A percentile compares a stretch with the other conserved stretches of the same genome.
Conservation (phyloP, 1,140 invertebrate genomes). For the Eufriesea mexicana region DNA sequence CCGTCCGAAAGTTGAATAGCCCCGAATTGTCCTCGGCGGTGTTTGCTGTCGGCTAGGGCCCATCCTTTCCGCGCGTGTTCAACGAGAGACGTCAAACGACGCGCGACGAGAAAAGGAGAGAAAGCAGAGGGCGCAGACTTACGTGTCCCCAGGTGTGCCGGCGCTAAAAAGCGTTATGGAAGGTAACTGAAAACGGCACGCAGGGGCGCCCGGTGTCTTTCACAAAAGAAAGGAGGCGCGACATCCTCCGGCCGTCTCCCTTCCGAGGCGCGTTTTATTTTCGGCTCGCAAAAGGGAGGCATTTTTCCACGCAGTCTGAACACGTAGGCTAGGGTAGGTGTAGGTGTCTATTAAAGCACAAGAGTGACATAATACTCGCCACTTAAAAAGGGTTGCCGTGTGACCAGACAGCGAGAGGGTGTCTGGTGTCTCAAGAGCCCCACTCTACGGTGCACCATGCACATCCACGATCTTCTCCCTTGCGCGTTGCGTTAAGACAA, state of each 20-base stretch:
- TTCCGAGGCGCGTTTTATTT: slow-evolving; percentile 39
- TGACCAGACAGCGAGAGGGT: slow-evolving; percentile 72
- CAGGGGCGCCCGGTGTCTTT: slow-evolving; percentile 27
- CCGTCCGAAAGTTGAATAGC: not conserved
- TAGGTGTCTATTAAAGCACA: slow-evolving; percentile 71
- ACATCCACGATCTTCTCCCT: slow-evolving; percentile 31
- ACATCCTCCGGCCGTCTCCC: slow-evolving; percentile 33
- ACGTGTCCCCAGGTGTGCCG: not conserved
- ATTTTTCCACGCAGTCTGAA: slow-evolving; percentile 59
- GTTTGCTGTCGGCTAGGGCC: not conserved
- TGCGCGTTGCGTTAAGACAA: slow-evolving; percentile 55
- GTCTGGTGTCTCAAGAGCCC: slow-evolving; percentile 75
- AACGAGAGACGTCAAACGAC: not conserved
- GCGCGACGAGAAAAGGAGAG: not conserved
- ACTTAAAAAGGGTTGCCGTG: slow-evolving; percentile 71
- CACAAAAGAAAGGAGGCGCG: slow-evolving; percentile 43
- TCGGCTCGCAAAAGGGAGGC: slow-evolving; percentile 50
- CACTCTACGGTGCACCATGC: slow-evolving; percentile 65
- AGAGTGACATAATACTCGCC: slow-evolving; percentile 75
- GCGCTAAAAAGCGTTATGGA: slow-evolving; percentile 22
- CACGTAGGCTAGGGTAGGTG: slow-evolving; percentile 38
- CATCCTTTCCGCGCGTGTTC: not conserved
- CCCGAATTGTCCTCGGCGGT: not conserved
- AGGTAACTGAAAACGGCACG: slow-evolving; percentile 56
- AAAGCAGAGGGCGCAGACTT: too few species aligned